Base-by-base conservation (phyloP, 2,888 invertebrate genomes). In the Drosophila setosimentum region DNA sequence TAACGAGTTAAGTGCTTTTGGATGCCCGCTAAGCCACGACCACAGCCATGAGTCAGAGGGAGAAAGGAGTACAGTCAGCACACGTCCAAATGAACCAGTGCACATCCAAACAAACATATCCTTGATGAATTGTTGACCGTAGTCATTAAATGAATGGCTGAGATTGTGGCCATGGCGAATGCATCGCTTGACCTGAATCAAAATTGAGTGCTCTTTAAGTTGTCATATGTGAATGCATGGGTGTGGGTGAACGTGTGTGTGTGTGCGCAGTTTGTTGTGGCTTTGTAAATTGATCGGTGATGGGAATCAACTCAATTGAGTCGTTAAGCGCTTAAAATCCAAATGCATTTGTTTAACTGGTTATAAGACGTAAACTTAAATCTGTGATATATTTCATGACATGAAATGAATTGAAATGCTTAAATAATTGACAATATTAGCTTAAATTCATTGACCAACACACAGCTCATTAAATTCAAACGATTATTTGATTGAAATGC, bases 1-100 rank as follows among this genome's bases (percentile, higher is more conserved):
- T 87, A 87, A 87, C 88, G 90, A 87, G 90, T 87, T 87, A 87
- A 87, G 86, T 87, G 86, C 90, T 89, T 81, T 87, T 77, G 90
- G 75, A 72, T 72, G 81, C 81, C 80, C 74, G 71, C 69, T 71
- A 78, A 80, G 68, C 73, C 48, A n/a, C 62, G 68, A 89, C 85
- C 89, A 61, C 87, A 87, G 65, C 70, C 73, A 6, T 29, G 18
- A 2, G 49, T 16, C 42, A 3, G 18, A 33, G 21, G 3, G 57
- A 29, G n/a, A 21, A 13, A n/a, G 18, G 45, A 13, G 45, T 18
- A 58, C 21, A 24, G 54, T 51, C 48, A 29, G 50, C n/a, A 63
- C 18, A 27, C 51, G 37, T 53, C 40, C 62, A 35, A 57, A 59
- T 21, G 45, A 24, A 16, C 16, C 60, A 32, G 51, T 45, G 69